phyloP scores from a whole-genome alignment of 2,797 vertebrate genomes.

The Sciurus vulgaris region DNA sequence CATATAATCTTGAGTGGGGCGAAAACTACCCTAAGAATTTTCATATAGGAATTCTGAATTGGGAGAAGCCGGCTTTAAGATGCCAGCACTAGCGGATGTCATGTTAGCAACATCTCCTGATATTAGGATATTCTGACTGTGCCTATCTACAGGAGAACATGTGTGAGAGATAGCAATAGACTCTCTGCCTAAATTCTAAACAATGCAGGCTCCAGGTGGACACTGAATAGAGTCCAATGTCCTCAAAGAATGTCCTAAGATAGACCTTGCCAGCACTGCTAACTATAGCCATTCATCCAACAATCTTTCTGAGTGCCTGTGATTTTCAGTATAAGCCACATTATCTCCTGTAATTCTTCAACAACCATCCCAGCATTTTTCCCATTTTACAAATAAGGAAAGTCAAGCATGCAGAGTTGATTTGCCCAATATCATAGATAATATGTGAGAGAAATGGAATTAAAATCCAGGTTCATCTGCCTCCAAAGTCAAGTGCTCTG shows the following conservation, averaged over 20 bases:
- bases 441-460: not conserved
- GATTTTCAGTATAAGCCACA: not conserved
- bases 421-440: constrained; percentile 2
- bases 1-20: not conserved
- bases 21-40: not conserved
- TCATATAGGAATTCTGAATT: not conserved
- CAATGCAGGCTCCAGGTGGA: not conserved
- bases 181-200: not conserved
- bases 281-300: not conserved
- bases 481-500: not conserved
- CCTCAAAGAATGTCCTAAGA: not conserved
- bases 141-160: not conserved
- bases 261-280: not conserved
- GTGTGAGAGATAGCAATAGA: not conserved
- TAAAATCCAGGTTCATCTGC: not conserved
- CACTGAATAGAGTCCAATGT: not conserved
- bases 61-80: not conserved
- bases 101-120: not conserved
- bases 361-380: not conserved
- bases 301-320: not conserved
- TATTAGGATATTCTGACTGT: not conserved
- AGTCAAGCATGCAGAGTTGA: not conserved
- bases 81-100: not conserved
- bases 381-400: constrained; percentile 48
- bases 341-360: not conserved